phyloP scores from a whole-genome alignment of 1,140 invertebrate species.

The Drosophila auraria region DNA sequence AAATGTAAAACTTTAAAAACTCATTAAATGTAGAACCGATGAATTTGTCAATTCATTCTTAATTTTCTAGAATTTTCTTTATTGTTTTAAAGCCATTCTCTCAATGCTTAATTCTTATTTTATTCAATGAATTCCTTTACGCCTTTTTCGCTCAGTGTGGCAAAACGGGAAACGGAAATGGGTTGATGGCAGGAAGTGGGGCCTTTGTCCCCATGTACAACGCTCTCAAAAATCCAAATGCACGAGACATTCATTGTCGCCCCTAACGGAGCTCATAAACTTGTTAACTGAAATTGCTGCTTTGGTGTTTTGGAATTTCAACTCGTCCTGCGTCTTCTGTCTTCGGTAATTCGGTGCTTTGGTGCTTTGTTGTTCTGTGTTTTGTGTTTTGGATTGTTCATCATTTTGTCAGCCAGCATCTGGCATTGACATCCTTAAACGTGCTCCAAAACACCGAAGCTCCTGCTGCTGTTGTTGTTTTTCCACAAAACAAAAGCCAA shows the following conservation, averaged over 20 bases:
- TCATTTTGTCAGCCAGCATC: conserved; percentile 62
- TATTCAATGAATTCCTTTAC: too few relatives aligned
- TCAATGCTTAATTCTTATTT: neutral
- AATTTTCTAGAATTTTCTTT: neutral
- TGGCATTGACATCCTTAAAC: conserved; percentile 68
- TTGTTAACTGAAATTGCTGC: conserved; percentile 73
- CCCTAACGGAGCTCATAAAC: conserved; percentile 62
- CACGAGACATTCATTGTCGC: conserved; percentile 40
- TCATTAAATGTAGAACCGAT: too few relatives aligned
- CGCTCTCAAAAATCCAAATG: conserved; percentile 62
- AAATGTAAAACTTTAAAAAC: neutral
- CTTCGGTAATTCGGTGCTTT: neutral
- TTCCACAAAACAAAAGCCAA: conserved; percentile 44
- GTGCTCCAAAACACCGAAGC: conserved; percentile 40
- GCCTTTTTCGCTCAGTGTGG: neutral
- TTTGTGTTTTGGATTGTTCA: conserved; percentile 51
- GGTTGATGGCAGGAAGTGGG: neutral
- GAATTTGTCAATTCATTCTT: neutral
- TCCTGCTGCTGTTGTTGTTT: conserved; percentile 12
- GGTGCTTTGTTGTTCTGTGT: conserved; percentile 41
- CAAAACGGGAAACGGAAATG: conserved; percentile 20
- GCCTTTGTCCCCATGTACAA: conserved; percentile 6
- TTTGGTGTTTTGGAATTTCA: conserved; percentile 33
- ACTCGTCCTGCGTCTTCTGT: conserved; percentile 26
- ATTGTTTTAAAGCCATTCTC: neutral